Evolutionary conservation across 2,797 vertebrate genomes (phyloP).

Genomic region (Ispidina picta): DNA sequence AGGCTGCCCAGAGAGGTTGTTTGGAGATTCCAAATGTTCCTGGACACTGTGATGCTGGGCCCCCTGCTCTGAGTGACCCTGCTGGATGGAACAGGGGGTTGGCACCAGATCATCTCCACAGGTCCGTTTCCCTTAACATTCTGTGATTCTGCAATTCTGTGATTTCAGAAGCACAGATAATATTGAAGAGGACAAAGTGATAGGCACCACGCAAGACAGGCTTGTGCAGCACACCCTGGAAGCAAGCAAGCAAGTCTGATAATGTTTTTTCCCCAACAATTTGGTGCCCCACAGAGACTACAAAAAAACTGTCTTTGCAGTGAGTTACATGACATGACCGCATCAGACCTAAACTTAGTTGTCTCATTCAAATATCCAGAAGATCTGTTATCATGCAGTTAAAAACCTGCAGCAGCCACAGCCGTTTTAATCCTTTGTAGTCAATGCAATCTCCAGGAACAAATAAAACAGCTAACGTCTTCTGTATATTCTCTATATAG

Average conservation of each 20-base stretch:
- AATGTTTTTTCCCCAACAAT: not conserved
- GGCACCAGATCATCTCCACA: no score
- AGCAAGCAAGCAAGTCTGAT: not conserved
- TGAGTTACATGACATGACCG: not conserved
- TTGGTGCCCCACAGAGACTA: not conserved
- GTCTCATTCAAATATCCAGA: not conserved
- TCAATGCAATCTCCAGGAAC: not conserved
- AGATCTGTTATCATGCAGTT: not conserved
- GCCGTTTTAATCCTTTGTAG: not conserved
- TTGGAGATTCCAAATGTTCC: no score
- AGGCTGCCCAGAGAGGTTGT: no score
- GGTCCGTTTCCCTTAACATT: no score
- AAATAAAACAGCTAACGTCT: not conserved
- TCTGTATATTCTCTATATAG: not conserved
- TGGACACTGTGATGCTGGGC: no score
- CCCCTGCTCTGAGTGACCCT: no score
- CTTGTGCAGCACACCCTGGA: not conserved
- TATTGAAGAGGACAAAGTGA: not conserved
- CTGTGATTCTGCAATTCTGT: not conserved
- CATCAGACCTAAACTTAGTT: not conserved
- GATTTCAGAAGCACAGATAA: not conserved
- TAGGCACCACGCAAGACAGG: not conserved
- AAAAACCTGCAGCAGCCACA: not conserved
- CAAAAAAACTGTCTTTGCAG: not conserved
- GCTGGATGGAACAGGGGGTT: no score